Percentiles rank a stretch among this genome's conserved stretches.
phyloP scores from a whole-genome alignment of 1,140 invertebrate genomes.

The Adelges cooleyi region DNA sequence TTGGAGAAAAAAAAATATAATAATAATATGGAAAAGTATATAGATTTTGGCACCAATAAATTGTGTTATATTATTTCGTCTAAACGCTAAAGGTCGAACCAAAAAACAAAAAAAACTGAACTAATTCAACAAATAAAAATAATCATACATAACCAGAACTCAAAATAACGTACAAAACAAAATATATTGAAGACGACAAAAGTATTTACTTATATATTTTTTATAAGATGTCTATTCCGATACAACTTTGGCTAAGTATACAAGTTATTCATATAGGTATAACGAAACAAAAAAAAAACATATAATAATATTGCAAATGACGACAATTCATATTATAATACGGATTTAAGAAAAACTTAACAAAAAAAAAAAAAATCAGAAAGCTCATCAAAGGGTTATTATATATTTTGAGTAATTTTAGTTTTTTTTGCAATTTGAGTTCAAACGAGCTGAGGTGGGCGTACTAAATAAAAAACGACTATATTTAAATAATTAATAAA shows the following conservation, averaged over 20 bases:
- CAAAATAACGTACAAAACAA: slow-evolving; percentile 19
- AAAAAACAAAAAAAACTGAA: slow-evolving; percentile 9
- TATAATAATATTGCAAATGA: neutral
- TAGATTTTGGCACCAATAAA: slow-evolving; percentile 22
- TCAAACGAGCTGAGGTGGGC: too few relatives aligned
- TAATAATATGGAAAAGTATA: too few relatives aligned
- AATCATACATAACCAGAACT: slow-evolving; percentile 27
- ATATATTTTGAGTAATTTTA: too few relatives aligned
- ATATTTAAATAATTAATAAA: too few relatives aligned
- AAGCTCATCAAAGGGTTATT: too few relatives aligned
- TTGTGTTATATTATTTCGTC: neutral
- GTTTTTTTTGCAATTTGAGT: too few relatives aligned
- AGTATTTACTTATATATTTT: neutral
- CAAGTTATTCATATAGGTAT: neutral
- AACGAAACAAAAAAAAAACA: neutral
- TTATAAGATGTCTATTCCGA: neutral
- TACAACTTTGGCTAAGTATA: neutral
- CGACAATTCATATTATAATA: too few relatives aligned
- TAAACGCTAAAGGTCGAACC: neutral
- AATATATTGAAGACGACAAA: neutral
- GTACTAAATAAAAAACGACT: too few relatives aligned
- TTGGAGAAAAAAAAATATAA: too few relatives aligned
- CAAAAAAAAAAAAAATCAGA: too few relatives aligned
- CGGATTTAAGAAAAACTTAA: too few relatives aligned
- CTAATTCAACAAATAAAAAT: slow-evolving; percentile 19